Base-by-base conservation (phyloP, 2,113 vertebrate species). In the Petromus typicus region DNA sequence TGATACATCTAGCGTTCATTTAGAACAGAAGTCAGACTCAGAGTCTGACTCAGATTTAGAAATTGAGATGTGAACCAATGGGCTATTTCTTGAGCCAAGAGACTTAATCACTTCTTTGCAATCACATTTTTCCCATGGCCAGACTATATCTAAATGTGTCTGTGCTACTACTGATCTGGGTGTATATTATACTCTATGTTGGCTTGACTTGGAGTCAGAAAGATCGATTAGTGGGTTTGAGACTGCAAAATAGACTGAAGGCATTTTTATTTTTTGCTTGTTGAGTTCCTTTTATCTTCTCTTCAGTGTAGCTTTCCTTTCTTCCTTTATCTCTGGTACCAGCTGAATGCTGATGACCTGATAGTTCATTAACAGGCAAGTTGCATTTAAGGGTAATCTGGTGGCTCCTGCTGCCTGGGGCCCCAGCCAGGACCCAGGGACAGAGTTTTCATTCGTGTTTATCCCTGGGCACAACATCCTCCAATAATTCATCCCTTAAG, bases 331-430 rank as follows among this genome's bases (percentile, higher is more conserved):
- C 96, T 90, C 32, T 14, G 7, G 76, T 92, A 0, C 23, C 96
- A 93, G 97, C 96, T 97, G 98, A 98, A 98, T 99, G 98, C 98
- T 98, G 98, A 98, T 98, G 98, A 98, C 94, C 97, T n/a, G 0
- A 51, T 84, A 87, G 45, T 69, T 80, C 91, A 85, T 23, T 34
- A 91, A 56, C 54, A 82, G 89, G n/a, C 80, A 90, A 82, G 83
- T 43, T 67, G 9, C 84, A 80, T 92, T 95, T 84, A 75, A 93
- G 40, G 59, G 89, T 56, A 85, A 95, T 91, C 84, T 66, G 64
- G 48, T 87, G 78, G 83, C 75, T 81, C 48, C 48, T 48, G 93
- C 86, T 85, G 96, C 66, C 66, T 40, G 37, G 69, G 95, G 84
- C 66, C 79, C 81, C 80, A 25, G 92, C 34, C 37, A 43, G n/a